These are phyloP conservation scores for Etia nguti DNA, from an alignment of 2,113 vertebrate species.

Conservation along the genomic window DNA sequence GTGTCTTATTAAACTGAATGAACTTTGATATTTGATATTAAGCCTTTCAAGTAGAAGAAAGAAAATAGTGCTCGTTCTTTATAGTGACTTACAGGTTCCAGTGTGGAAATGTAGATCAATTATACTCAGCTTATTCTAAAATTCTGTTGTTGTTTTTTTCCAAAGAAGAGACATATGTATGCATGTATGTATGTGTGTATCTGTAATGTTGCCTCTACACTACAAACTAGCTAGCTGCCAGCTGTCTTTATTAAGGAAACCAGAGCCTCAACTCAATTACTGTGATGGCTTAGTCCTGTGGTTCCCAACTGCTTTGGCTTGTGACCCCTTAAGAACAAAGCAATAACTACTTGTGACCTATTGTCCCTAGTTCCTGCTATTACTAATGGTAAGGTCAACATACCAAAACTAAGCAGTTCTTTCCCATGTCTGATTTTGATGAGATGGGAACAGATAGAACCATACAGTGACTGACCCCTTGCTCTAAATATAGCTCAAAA, in stretches of 20 bases:
- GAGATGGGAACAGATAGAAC: background rate
- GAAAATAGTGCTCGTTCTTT: background rate
- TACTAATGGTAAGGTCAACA: background rate
- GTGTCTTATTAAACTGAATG: conserved; percentile 67
- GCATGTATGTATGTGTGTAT: background rate
- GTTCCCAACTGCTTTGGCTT: background rate
- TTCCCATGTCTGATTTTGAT: background rate
- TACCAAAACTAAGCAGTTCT: background rate
- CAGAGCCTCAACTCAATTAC: background rate
- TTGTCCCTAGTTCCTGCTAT: background rate
- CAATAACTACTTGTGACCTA: background rate
- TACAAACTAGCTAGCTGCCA: background rate
- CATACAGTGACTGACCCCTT: background rate
- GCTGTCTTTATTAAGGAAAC: background rate
- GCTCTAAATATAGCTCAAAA: background rate
- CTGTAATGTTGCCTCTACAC: background rate
- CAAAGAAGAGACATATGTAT: background rate
- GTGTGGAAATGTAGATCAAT: background rate
- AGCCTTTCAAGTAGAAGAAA: background rate
- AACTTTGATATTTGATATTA: conserved; percentile 68
- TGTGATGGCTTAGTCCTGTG: background rate
- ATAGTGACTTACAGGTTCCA: background rate
- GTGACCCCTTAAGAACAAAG: background rate
- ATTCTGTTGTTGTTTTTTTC: background rate
- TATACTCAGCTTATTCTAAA: background rate